phyloP scores from a whole-genome alignment of 2,113 vertebrate genomes.

The Corythoichthys intestinalis region DNA sequence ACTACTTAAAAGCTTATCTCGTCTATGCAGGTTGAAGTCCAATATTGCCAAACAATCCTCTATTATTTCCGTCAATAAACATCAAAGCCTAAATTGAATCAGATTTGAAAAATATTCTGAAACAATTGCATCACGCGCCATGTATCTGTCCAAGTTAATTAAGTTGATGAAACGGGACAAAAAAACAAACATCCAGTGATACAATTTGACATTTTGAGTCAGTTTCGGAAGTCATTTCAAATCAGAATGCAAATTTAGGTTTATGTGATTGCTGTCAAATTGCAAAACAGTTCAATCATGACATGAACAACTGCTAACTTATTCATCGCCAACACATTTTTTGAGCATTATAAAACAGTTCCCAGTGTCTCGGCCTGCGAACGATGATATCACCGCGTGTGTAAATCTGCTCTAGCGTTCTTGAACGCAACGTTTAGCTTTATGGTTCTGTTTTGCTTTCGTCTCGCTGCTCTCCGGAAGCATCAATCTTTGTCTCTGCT shows the following conservation, averaged over 20 bases:
- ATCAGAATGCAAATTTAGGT: not conserved
- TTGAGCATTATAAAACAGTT: not conserved
- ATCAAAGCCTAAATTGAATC: slow-evolving; percentile 14
- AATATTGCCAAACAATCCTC: slow-evolving; percentile 39
- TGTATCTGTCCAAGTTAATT: not conserved
- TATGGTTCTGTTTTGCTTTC: not conserved
- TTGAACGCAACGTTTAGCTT: slow-evolving; percentile 7
- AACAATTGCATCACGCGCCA: slow-evolving; percentile 9
- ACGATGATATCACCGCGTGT: not conserved
- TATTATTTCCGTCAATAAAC: slow-evolving; percentile 35
- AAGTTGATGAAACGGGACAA: not conserved
- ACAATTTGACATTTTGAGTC: not conserved
- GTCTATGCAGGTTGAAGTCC: slow-evolving; percentile 42
- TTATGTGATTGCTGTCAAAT: not conserved
- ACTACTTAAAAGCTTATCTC: slow-evolving; percentile 47
- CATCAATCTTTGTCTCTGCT: not conserved
- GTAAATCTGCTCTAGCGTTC: not conserved
- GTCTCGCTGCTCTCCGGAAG: not conserved
- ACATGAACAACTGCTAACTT: not conserved
- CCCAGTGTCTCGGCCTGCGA: not conserved
- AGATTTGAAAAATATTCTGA: slow-evolving; percentile 1
- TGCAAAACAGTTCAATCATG: not conserved
- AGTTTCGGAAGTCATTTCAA: not conserved
- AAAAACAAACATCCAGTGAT: not conserved
- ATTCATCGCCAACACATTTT: not conserved